Evolutionary conservation across 2,888 invertebrate genomes (phyloP), one percentile per base, ranked within the genome.

Genomic region (Nesidiocoris tenuis): DNA sequence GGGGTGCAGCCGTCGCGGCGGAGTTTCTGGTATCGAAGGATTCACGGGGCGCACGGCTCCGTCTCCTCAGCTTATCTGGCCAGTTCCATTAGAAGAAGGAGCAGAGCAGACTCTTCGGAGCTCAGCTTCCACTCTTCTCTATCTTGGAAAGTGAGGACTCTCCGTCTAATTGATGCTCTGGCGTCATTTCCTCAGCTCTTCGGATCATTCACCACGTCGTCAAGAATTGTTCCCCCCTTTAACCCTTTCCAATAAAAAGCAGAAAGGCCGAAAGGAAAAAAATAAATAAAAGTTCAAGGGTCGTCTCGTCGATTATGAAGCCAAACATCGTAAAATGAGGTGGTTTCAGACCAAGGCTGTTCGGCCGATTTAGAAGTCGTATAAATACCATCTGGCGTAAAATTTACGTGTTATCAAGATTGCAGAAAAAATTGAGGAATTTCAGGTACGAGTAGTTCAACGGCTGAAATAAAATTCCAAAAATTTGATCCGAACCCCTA

Each of bases 201-300:
- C 70, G 70, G 70, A 70, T 70, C 70, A 70, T 70, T 70, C 70
- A 70, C 70, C 70, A 57, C 57, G 24, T 57, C 70, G 57, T 70
- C 70, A 56, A 67, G 54, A 67, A 24, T 59, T 61, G 59, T 70
- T 55, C 55, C 56, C n/a, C 56, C 54, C 22, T 56, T 67, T 23
- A 67, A 67, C 18, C 56, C 67, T 56, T 67, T 67, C 21, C 24
- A 65, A 65, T 39, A 22, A 12, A 5, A 23, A 22, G n/a, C n/a
- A n/a, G 39, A 39, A 7, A 39, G 39, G 39, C 3, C 5, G 5
- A 7, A 39, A 39, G 3, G 39, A 39, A 39, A 39, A 39, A 39
- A 39, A 12, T 12, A 39, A 39, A 39, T 39, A 39, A 12, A 39
- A 12, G 39, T 39, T 39, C 39, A 39, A 39, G 12, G 39, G 39